A percentile compares a stretch with the other conserved stretches of the same genome.
These are phyloP conservation scores for Cosmia trapezina DNA, from an alignment of 2,888 invertebrate genomes.

Conservation along the genomic window DNA sequence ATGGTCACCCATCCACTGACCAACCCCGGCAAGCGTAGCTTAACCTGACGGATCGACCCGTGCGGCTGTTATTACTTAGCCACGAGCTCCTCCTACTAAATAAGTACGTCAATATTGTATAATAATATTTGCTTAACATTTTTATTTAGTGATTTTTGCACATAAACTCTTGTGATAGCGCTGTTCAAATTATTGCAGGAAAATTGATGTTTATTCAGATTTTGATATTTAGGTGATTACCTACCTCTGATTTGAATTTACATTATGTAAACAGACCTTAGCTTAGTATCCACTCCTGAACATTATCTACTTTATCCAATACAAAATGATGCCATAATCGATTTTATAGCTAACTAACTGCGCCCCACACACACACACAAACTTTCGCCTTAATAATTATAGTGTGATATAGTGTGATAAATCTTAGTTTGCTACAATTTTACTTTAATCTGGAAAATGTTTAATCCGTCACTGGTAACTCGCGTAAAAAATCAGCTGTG, in stretches of 20 bases:
- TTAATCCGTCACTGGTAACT: neutral
- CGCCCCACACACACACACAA: no score
- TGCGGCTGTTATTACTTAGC: no score
- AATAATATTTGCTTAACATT: slow-evolving; percentile 27
- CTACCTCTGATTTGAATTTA: no score
- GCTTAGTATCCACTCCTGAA: neutral
- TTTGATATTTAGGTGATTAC: slow-evolving; percentile 5
- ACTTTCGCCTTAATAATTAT: no score
- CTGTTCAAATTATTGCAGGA: slow-evolving; percentile 11
- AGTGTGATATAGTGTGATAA: no score
- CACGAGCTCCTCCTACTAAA: no score
- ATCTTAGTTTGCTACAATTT: neutral
- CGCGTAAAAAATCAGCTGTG: neutral
- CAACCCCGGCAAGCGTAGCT: no score
- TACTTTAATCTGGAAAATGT: neutral
- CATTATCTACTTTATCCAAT: neutral
- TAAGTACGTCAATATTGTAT: slow-evolving; percentile 1
- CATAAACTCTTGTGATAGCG: neutral
- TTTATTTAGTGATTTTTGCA: slow-evolving; percentile 19
- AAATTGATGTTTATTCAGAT: slow-evolving; percentile 16
- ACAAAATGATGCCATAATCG: neutral
- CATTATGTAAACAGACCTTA: neutral
- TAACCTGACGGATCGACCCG: no score
- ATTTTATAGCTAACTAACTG: neutral
- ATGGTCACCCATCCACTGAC: no score